Evolutionary conservation across 2,888 invertebrate genomes (phyloP).

Genomic region (Drosophila mayaguana): DNA sequence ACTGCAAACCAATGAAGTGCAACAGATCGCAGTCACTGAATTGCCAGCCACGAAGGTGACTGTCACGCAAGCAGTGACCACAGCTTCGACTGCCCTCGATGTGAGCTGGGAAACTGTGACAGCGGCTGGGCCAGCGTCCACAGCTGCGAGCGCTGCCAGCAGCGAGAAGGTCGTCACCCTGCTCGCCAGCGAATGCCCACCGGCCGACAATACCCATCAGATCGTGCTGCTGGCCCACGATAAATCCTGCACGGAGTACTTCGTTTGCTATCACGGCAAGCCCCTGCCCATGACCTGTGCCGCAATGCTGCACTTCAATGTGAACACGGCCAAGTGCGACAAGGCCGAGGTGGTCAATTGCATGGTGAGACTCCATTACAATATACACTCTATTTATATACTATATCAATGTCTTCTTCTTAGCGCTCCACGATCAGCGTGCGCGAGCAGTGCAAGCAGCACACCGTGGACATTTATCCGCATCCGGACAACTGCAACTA

Average conservation of each 20-base stretch:
- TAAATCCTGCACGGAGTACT: constrained; percentile 80
- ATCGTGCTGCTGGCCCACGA: constrained; percentile 71
- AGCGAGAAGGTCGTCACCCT: constrained; percentile 14
- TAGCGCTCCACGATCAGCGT: constrained; percentile 62
- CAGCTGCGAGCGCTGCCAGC: not conserved
- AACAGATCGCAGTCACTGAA: constrained; percentile 1
- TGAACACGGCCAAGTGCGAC: constrained; percentile 75
- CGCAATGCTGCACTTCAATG: constrained; percentile 77
- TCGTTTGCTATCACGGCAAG: constrained; percentile 76
- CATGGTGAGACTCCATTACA: constrained; percentile 50
- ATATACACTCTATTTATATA: not conserved
- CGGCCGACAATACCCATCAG: constrained; percentile 61
- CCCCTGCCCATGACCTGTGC: constrained; percentile 78
- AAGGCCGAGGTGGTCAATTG: constrained; percentile 78
- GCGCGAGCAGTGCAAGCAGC: constrained; percentile 68
- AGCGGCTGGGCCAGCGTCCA: not conserved
- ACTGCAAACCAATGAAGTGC: not conserved
- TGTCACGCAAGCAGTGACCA: not conserved
- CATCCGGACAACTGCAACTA: constrained; percentile 83
- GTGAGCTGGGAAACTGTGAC: constrained; percentile 1
- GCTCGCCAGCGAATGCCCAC: constrained; percentile 66
- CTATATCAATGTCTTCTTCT: not conserved
- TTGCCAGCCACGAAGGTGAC: not conserved
- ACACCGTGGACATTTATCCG: constrained; percentile 75
- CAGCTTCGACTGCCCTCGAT: not conserved